Percentiles rank a stretch among this genome's conserved stretches.
Evolutionary conservation across 2,888 invertebrate species (phyloP).

Genomic region (Morpho deidamia): DNA sequence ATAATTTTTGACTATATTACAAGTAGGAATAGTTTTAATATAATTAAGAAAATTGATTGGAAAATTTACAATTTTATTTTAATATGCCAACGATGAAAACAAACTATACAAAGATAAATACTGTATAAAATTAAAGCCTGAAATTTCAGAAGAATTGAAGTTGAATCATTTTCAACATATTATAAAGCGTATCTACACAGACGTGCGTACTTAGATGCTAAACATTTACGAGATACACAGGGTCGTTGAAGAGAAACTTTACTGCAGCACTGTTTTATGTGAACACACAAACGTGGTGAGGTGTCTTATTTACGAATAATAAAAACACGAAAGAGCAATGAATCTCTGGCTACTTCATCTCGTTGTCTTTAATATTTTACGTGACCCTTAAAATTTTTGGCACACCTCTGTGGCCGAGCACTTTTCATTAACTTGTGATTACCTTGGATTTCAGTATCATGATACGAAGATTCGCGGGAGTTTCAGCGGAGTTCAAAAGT

Average conservation of each 20-base stretch:
- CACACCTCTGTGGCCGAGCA: conserved; percentile 53
- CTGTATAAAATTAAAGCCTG: not conserved
- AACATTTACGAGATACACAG: conserved; percentile 58
- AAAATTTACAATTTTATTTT: no score
- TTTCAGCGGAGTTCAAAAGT: conserved; percentile 73
- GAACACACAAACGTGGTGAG: conserved; percentile 61
- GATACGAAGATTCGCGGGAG: conserved; percentile 58
- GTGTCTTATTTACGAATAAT: conserved; percentile 75
- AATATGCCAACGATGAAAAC: no score
- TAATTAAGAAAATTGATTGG: no score
- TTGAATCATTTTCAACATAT: not conserved
- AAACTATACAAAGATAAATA: no score
- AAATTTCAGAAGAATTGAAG: not conserved
- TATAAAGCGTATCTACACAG: conserved; percentile 21
- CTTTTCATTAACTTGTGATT: conserved; percentile 77
- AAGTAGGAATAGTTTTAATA: no score
- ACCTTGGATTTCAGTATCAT: conserved; percentile 61
- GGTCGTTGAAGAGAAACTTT: conserved; percentile 54
- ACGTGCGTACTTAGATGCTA: conserved; percentile 42
- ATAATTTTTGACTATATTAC: no score
- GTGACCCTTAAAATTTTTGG: conserved; percentile 74
- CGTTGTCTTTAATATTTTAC: conserved; percentile 76
- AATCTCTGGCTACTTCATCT: conserved; percentile 76
- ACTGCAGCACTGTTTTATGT: conserved; percentile 66
- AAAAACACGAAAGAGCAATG: conserved; percentile 75